A percentile compares a stretch with the other conserved stretches of the same genome.
These are phyloP conservation scores for Kradibia gibbosae DNA, from an alignment of 1,140 invertebrate genomes.

Conservation along the genomic window DNA sequence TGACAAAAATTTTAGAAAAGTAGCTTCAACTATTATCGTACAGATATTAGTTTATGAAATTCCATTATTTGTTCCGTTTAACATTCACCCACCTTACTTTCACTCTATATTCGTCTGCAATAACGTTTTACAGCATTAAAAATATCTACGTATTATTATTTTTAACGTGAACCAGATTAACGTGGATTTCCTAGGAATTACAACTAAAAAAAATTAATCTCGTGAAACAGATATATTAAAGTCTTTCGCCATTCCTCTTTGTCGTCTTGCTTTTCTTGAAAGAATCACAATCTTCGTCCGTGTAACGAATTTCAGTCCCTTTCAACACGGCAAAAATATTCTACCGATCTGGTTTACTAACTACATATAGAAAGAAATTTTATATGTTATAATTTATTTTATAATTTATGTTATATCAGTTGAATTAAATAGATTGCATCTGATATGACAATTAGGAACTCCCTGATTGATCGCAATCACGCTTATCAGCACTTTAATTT, in stretches of 20 bases:
- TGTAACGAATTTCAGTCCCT: not conserved
- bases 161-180: too few species aligned
- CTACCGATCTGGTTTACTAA: slow-evolving; percentile 11
- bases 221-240: slow-evolving; percentile 12
- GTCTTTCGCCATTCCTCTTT: not conserved
- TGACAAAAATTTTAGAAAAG: too few species aligned
- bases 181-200: not conserved
- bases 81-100: not conserved
- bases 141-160: slow-evolving; percentile 7
- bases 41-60: too few species aligned
- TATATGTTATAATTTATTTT: too few species aligned
- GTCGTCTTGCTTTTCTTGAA: not conserved
- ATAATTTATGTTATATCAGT: too few species aligned
- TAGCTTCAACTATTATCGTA: too few species aligned
- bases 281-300: slow-evolving; percentile 1
- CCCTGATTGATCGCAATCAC: slow-evolving; percentile 50
- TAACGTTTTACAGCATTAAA: slow-evolving; percentile 1
- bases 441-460: slow-evolving; percentile 38
- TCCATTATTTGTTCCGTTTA: not conserved
- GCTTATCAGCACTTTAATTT: slow-evolving; percentile 4
- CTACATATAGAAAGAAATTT: slow-evolving; percentile 4
- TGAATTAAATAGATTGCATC: slow-evolving; percentile 19
- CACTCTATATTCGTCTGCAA: not conserved
- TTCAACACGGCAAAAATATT: not conserved
- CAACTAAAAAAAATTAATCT: slow-evolving; percentile 23